Conservation (phyloP, 2,797 vertebrate species). For the Melanotaenia boesemani region DNA sequence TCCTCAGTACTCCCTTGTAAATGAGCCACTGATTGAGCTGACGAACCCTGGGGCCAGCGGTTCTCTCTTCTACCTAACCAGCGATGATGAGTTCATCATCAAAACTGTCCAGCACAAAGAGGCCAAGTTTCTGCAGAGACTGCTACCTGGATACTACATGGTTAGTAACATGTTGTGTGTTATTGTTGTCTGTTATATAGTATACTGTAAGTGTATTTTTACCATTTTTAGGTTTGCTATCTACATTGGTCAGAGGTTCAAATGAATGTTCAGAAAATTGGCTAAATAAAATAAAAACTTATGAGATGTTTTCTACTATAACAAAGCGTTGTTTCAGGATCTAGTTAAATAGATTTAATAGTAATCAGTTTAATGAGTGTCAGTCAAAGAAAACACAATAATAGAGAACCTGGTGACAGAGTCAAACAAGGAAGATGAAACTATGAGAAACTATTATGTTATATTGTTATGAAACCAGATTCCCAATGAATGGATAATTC, state of each 20-base stretch:
- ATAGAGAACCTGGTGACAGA: not conserved
- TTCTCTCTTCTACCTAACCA: slow-evolving; percentile 97
- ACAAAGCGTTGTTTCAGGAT: not conserved
- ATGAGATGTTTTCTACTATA: not conserved
- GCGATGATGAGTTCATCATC: slow-evolving; percentile 98
- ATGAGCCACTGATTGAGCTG: slow-evolving; percentile 95
- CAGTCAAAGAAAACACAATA: not conserved
- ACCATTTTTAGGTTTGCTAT: not conserved
- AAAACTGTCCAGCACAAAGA: slow-evolving; percentile 99
- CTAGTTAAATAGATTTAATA: not conserved
- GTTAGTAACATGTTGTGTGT: slow-evolving; percentile 77
- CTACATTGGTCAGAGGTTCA: not conserved
- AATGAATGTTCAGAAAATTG: not conserved
- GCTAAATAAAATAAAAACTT: not conserved
- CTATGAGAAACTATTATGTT: not conserved
- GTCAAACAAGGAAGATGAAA: not conserved
- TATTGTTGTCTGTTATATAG: not conserved
- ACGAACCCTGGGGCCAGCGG: slow-evolving; percentile 97
- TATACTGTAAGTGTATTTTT: not conserved
- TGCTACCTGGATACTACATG: slow-evolving; percentile 99
- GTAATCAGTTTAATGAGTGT: not conserved
- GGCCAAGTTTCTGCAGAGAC: slow-evolving; percentile 96
- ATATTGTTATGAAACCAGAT: not conserved
- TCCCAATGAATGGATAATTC: not conserved
- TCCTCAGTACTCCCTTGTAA: slow-evolving; percentile 93